These are phyloP conservation scores for Umimayanthus kanabou DNA, from an alignment of 92 coral and sea anemone species.

Conservation along the genomic window DNA sequence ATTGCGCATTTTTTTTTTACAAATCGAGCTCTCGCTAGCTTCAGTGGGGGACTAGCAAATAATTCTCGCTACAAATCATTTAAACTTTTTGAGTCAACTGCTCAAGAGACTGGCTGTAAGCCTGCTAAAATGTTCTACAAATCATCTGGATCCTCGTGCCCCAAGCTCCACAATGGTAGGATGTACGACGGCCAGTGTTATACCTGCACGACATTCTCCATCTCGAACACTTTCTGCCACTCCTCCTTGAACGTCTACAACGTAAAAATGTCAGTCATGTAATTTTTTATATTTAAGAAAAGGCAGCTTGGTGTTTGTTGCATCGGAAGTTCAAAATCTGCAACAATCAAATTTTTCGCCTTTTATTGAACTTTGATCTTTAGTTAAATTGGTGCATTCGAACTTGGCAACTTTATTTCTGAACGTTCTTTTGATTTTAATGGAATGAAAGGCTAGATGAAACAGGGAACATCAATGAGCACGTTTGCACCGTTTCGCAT, in stretches of 20 bases:
- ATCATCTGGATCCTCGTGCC: neutral
- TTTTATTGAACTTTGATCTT: no score
- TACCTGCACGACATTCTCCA: conserved; percentile 41
- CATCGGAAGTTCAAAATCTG: no score
- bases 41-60: neutral
- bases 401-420: no score
- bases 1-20: no score
- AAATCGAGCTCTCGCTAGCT: neutral
- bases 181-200: neutral
- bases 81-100: neutral
- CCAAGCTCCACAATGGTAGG: neutral
- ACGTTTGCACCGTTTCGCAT: neutral
- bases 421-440: no score
- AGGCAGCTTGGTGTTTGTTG: no score
- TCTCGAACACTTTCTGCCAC: conserved; percentile 65
- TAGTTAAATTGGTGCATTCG: no score
- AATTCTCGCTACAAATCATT: no score
- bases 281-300: no score
- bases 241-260: conserved; percentile 64
- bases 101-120: neutral
- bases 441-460: neutral
- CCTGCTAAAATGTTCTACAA: neutral
- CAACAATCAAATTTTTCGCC: no score
- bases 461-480: neutral
- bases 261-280: neutral